These are phyloP conservation scores for Drosophila macrospina DNA, from an alignment of 2,888 invertebrate genomes.

Conservation along the genomic window DNA sequence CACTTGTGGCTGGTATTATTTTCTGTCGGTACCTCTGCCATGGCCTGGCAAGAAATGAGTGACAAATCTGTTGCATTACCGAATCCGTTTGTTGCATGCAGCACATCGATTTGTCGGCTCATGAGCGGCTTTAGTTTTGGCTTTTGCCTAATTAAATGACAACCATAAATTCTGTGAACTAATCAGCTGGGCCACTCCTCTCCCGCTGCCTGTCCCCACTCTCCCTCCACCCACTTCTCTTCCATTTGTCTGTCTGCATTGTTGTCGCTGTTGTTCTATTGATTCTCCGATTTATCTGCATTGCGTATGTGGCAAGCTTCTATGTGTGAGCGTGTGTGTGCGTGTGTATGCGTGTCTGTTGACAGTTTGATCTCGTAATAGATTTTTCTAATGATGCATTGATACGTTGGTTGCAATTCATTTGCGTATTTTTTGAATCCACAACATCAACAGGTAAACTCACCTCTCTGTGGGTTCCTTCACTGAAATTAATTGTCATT, in stretches of 20 bases:
- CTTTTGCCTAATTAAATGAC: slow-evolving; percentile 75
- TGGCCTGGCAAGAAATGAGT: slow-evolving; percentile 59
- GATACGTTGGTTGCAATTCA: slow-evolving; percentile 5
- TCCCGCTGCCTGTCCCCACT: neutral
- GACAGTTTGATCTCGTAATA: slow-evolving; percentile 32
- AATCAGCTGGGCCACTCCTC: slow-evolving; percentile 41
- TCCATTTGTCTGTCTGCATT: neutral
- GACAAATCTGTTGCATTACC: slow-evolving; percentile 76
- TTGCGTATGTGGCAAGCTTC: slow-evolving; percentile 22
- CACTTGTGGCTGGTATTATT: slow-evolving; percentile 3
- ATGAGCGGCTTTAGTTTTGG: slow-evolving; percentile 23
- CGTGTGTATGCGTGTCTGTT: slow-evolving; percentile 28
- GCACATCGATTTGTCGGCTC: slow-evolving; percentile 56
- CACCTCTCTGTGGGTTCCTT: slow-evolving; percentile 10
- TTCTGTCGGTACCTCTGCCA: slow-evolving; percentile 6
- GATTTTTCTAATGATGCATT: slow-evolving; percentile 21
- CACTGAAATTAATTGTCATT: slow-evolving; percentile 66
- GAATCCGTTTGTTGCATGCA: slow-evolving; percentile 50
- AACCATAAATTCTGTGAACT: slow-evolving; percentile 69
- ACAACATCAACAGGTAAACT: slow-evolving; percentile 71
- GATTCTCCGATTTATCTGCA: slow-evolving; percentile 35
- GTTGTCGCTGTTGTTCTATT: slow-evolving; percentile 26
- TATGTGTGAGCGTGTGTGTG: slow-evolving; percentile 19
- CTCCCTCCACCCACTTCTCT: neutral
- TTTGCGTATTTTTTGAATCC: slow-evolving; percentile 12